Evolutionary conservation across 1,140 invertebrate species (phyloP).

Genomic region (Gonioctena quinquepunctata): DNA sequence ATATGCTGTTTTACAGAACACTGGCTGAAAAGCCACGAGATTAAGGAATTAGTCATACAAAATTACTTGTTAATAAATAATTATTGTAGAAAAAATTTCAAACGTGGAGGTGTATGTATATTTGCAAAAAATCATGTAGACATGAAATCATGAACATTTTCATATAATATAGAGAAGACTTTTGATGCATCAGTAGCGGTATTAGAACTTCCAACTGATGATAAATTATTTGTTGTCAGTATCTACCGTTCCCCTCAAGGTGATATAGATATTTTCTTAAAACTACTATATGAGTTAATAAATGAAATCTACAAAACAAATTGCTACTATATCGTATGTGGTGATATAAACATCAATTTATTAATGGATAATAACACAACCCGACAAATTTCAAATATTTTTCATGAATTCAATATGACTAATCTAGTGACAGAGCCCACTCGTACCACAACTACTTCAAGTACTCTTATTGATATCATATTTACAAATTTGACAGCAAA

Average conservation of each 20-base stretch:
- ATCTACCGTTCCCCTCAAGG: not conserved
- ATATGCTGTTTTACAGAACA: slow-evolving; percentile 4
- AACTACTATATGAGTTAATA: not conserved
- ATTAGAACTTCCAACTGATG: not conserved
- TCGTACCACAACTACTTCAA: not conserved
- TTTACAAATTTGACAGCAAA: not conserved
- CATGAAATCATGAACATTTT: not conserved
- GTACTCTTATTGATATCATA: not conserved
- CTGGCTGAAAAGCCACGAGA: slow-evolving; percentile 6
- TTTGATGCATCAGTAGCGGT: not conserved
- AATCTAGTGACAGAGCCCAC: slow-evolving; percentile 2
- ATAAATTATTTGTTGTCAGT: slow-evolving; percentile 6
- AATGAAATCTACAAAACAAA: not conserved
- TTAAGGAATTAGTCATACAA: not conserved
- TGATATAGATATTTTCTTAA: slow-evolving; percentile 2
- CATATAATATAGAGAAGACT: not conserved
- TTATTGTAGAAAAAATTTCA: slow-evolving; percentile 4
- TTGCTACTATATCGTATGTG: not conserved
- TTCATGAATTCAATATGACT: not conserved
- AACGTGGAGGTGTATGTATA: slow-evolving; percentile 12
- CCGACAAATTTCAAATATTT: not conserved
- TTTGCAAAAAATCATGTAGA: not conserved
- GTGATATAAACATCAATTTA: slow-evolving; percentile 7
- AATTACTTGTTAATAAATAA: slow-evolving; percentile 3
- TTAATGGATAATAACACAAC: not conserved